A percentile compares a stretch with the other conserved stretches of the same genome.
Evolutionary conservation across 2,888 invertebrate species (phyloP).

Genomic region (Lordiphosa fenestrarum): DNA sequence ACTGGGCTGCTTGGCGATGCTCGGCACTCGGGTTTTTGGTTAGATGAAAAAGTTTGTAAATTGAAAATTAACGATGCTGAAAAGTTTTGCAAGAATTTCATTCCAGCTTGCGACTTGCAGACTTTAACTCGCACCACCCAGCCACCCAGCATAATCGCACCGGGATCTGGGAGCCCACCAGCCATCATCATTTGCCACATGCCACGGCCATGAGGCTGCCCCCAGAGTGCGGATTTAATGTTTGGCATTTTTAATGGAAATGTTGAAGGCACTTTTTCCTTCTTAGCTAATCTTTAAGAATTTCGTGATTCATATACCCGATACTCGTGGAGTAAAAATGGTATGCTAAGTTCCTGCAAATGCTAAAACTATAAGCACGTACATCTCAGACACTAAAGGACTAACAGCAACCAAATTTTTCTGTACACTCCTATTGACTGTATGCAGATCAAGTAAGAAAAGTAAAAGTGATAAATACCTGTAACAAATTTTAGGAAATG

Average conservation of each 20-base stretch:
- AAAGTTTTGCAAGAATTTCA: conserved; percentile 59
- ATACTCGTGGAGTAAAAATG: too few relatives aligned
- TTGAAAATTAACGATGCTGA: conserved; percentile 73
- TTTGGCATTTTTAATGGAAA: conserved; percentile 46
- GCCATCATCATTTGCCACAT: conserved; percentile 36
- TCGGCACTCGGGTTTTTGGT: conserved; percentile 45
- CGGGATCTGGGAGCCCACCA: conserved; percentile 18
- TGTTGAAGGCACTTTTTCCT: conserved; percentile 32
- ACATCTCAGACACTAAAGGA: too few relatives aligned
- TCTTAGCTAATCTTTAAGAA: conserved; percentile 14
- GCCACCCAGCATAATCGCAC: conserved; percentile 8
- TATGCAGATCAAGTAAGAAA: too few relatives aligned
- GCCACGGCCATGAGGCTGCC: conserved; percentile 23
- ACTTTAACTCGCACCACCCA: conserved; percentile 34
- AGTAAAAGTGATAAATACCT: too few relatives aligned
- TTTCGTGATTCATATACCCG: too few relatives aligned
- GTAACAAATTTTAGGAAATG: too few relatives aligned
- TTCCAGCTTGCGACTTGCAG: conserved; percentile 44
- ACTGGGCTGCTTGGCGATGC: conserved; percentile 40
- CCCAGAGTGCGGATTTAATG: conserved; percentile 35
- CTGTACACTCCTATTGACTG: too few relatives aligned
- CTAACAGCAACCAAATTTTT: too few relatives aligned
- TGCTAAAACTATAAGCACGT: too few relatives aligned
- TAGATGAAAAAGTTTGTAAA: conserved; percentile 65
- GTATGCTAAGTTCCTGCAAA: too few relatives aligned